Conservation (phyloP, 1,140 invertebrate species). For the Anthonomus grandis region DNA sequence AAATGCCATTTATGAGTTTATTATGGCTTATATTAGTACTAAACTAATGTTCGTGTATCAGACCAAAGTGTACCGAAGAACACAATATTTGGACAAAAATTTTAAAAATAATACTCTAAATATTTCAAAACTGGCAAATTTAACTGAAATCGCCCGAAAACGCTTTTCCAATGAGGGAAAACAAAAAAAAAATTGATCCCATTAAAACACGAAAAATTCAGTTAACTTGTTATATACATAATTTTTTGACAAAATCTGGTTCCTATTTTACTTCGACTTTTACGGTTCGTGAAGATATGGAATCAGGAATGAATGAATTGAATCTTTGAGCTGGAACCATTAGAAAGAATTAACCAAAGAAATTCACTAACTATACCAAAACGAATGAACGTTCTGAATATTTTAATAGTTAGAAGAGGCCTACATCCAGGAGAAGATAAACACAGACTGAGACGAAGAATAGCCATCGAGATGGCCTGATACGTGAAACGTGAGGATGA, state of each 20-base stretch:
- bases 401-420: background rate
- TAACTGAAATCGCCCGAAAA: background rate
- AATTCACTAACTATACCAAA: background rate
- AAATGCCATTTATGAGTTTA: slow-evolving; percentile 18
- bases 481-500: too few relatives aligned
- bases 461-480: too few relatives aligned
- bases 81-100: slow-evolving; percentile 4
- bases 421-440: too few relatives aligned
- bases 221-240: background rate
- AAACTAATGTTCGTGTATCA: background rate
- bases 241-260: background rate
- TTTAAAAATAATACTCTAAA: slow-evolving; percentile 27
- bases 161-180: background rate
- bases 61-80: slow-evolving; percentile 17
- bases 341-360: background rate
- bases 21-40: slow-evolving; percentile 20
- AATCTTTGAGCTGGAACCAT: background rate
- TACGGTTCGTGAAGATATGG: background rate
- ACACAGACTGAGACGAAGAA: too few relatives aligned
- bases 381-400: background rate
- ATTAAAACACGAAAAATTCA: background rate
- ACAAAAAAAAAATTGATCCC: background rate
- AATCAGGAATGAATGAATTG: background rate
- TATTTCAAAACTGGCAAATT: slow-evolving; percentile 25
- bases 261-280: background rate